Percentiles rank a stretch among this genome's conserved stretches.
phyloP scores from a whole-genome alignment of 2,113 vertebrate species.

The Leptobrachium ailaonicum region DNA sequence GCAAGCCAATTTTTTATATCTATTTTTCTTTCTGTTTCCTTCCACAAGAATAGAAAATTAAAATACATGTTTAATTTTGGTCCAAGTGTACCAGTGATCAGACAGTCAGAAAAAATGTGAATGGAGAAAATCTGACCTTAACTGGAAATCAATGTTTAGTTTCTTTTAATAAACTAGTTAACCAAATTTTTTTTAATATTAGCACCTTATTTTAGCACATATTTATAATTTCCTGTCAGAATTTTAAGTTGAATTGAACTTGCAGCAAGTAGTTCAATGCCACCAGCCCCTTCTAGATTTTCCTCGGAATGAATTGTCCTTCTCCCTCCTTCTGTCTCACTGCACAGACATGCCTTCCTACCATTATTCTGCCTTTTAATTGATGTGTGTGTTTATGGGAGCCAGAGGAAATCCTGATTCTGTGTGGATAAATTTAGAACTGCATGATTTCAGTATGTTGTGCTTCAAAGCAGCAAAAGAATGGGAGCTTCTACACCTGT shows the following conservation, averaged over 20 bases:
- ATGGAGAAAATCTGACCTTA: too few species aligned
- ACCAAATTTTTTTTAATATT: too few species aligned
- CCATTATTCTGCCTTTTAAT: constrained; percentile 27
- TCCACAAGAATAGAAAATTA: too few species aligned
- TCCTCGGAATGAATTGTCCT: neutral
- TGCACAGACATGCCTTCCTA: constrained; percentile 18
- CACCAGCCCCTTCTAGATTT: neutral
- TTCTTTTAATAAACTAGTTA: too few species aligned
- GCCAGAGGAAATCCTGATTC: constrained; percentile 28
- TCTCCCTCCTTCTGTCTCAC: neutral
- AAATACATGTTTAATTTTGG: too few species aligned
- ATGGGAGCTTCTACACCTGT: neutral
- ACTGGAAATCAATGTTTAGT: too few species aligned
- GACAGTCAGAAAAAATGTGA: too few species aligned
- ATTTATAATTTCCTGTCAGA: too few species aligned
- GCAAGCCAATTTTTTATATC: too few species aligned
- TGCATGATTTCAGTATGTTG: neutral
- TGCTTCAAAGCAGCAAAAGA: neutral
- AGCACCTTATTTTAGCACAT: too few species aligned
- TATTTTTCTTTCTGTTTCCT: too few species aligned
- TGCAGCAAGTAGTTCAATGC: neutral
- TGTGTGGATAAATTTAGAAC: constrained; percentile 22
- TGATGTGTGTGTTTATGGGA: neutral
- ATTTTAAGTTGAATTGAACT: neutral
- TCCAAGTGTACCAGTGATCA: too few species aligned